Conservation (phyloP, 2,888 invertebrate species). For the Agrilus cyanescens region DNA sequence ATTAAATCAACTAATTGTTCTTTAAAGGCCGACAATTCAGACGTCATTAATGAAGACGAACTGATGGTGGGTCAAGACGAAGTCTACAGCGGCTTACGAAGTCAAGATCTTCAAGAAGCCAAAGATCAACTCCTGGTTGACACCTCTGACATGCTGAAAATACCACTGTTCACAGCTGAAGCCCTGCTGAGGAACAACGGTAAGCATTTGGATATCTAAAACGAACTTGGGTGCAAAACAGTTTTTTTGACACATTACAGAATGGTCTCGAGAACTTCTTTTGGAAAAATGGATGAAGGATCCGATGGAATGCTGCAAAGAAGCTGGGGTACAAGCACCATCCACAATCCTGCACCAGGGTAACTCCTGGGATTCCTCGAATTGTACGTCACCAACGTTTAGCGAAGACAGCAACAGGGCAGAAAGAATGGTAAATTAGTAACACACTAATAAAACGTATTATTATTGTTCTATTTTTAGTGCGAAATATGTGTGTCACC, state of each 20-base stretch:
- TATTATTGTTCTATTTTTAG: conserved; percentile 27
- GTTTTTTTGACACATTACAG: conserved; percentile 29
- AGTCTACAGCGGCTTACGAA: conserved; percentile 48
- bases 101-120: conserved; percentile 57
- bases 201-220: conserved; percentile 25
- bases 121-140: conserved; percentile 58
- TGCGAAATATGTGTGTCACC: conserved; percentile 48
- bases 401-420: conserved; percentile 18
- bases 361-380: conserved; percentile 29
- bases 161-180: conserved; percentile 58
- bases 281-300: conserved; percentile 58
- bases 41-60: conserved; percentile 41
- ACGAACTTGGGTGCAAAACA: background rate
- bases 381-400: conserved; percentile 25
- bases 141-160: conserved; percentile 58
- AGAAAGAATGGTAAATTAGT: conserved; percentile 28
- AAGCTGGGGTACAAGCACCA: conserved; percentile 53
- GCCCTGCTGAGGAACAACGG: conserved; percentile 54
- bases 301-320: conserved; percentile 50
- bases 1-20: conserved; percentile 3
- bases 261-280: conserved; percentile 55
- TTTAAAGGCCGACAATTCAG: conserved; percentile 35
- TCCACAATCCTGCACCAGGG: conserved; percentile 37
- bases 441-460: background rate
- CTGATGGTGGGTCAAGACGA: conserved; percentile 37